phyloP scores from a whole-genome alignment of 1,140 invertebrate species.

The Drosophila truncata region DNA sequence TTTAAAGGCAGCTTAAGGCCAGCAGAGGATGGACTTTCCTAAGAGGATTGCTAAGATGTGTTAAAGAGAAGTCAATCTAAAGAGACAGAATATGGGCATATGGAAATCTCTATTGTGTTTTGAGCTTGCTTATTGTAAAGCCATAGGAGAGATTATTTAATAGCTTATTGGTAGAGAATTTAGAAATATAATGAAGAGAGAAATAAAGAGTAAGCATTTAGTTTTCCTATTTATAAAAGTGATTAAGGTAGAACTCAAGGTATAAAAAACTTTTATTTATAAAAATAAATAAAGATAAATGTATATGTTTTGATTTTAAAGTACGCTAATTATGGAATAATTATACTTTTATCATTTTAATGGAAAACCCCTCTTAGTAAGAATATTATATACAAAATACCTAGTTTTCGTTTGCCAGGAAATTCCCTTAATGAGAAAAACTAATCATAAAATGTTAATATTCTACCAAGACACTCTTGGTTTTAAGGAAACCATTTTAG shows the following conservation, averaged over 20 bases:
- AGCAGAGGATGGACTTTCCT: conserved; percentile 3
- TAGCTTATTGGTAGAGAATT: not conserved
- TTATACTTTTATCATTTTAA: not conserved
- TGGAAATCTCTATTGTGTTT: not conserved
- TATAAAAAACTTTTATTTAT: no score
- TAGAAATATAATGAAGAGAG: not conserved
- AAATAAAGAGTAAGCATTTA: not conserved
- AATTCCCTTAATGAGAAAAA: not conserved
- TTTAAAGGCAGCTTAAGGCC: conserved; percentile 24
- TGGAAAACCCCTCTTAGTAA: not conserved
- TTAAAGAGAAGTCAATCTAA: not conserved
- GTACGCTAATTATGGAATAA: not conserved
- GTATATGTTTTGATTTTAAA: not conserved
- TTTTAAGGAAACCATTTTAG: conserved; percentile 9
- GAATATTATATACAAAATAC: not conserved
- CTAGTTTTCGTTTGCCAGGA: not conserved
- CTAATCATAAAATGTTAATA: conserved; percentile 3
- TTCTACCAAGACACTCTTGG: not conserved
- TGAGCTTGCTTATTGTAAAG: not conserved
- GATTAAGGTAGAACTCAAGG: no score
- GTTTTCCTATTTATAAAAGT: no score
- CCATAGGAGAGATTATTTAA: not conserved
- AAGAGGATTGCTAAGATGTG: conserved; percentile 3
- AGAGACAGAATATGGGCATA: no score
- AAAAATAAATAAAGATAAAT: not conserved